A percentile compares a stretch with the other conserved stretches of the same genome.
phyloP scores from a whole-genome alignment of 2,113 vertebrate species.

The Mesocricetus auratus region DNA sequence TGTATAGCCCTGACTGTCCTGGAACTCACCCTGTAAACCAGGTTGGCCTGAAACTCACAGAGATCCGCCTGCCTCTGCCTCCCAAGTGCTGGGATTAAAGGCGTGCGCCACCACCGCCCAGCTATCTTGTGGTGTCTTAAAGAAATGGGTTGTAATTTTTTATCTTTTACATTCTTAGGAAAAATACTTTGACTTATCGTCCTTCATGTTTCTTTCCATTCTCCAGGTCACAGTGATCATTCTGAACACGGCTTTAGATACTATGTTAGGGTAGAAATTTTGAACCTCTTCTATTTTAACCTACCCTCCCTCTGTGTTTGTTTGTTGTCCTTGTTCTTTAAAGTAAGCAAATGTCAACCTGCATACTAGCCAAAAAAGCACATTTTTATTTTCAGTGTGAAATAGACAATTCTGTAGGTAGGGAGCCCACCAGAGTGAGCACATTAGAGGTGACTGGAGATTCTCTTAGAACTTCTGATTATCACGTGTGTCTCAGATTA shows the following conservation, averaged over 20 bases:
- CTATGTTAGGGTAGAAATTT: conserved; percentile 42
- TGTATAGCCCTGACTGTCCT: background rate
- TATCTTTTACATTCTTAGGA: conserved; percentile 80
- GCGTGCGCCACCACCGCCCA: background rate
- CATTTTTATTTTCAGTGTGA: conserved; percentile 20
- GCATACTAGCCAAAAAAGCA: background rate
- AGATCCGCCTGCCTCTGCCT: background rate
- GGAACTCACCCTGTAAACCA: background rate
- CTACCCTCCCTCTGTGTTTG: background rate
- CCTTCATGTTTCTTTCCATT: conserved; percentile 66
- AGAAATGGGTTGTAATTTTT: conserved; percentile 42
- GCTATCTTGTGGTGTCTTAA: conserved; percentile 17
- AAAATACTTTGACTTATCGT: conserved; percentile 75
- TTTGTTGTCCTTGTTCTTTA: background rate
- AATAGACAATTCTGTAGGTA: conserved; percentile 78
- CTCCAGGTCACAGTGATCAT: background rate
- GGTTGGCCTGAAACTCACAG: background rate
- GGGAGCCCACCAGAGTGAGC: conserved; percentile 38
- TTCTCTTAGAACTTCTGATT: conserved; percentile 83
- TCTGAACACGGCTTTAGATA: conserved; percentile 29
- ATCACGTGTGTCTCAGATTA: conserved; percentile 79
- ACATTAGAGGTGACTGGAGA: conserved; percentile 81
- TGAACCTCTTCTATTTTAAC: conserved; percentile 4
- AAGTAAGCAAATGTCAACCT: background rate
- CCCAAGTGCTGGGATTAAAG: background rate